Evolutionary conservation across 2,113 vertebrate species (phyloP).

Genomic region (Neolamprologus sp.): DNA sequence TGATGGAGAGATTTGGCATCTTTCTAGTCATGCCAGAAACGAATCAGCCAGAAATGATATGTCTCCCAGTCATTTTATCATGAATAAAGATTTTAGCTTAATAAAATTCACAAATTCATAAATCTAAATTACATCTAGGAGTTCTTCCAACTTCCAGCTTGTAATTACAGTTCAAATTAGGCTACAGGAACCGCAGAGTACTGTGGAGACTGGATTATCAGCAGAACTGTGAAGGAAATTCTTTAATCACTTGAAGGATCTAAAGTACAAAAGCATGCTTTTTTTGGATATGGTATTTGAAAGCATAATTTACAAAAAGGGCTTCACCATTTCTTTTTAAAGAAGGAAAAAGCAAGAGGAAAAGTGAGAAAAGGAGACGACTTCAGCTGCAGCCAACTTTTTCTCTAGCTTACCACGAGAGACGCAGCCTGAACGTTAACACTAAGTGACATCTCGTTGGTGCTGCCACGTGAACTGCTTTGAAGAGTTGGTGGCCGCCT

Average conservation of each 20-base stretch:
- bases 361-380: not conserved
- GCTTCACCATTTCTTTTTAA: not conserved
- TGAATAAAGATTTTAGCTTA: not conserved
- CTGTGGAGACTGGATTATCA: not conserved
- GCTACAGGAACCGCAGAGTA: accelerated
- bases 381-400: not conserved
- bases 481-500: not conserved
- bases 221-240: not conserved
- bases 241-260: not conserved
- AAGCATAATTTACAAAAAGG: not conserved
- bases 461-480: not conserved
- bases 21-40: not conserved
- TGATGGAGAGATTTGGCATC: not conserved
- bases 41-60: not conserved
- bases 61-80: not conserved
- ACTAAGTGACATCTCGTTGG: not conserved
- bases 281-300: not conserved
- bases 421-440: not conserved
- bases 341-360: not conserved
- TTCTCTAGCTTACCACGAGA: not conserved
- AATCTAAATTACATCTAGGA: not conserved
- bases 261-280: not conserved
- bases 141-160: not conserved
- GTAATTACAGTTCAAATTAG: not conserved
- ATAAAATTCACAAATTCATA: not conserved